Evolutionary conservation across 2,113 vertebrate species (phyloP).

Genomic region (Pterophyllum scalare): DNA sequence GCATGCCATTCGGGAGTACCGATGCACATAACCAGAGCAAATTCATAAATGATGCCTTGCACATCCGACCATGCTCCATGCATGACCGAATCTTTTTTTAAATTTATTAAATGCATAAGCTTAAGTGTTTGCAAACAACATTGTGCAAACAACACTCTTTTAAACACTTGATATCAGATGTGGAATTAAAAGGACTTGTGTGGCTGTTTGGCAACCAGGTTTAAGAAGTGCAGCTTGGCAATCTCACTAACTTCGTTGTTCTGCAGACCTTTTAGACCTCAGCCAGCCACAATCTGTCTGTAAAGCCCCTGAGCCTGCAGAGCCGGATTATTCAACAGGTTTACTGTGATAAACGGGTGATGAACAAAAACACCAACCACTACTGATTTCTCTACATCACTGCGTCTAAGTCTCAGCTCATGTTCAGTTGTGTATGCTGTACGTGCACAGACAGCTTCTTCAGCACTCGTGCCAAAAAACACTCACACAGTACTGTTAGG

Average conservation of each 20-base stretch:
- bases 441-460: background rate
- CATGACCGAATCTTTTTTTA: background rate
- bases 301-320: conserved; percentile 5
- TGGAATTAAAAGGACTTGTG: background rate
- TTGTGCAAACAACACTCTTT: background rate
- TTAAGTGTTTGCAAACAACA: background rate
- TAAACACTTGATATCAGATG: background rate
- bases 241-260: conserved; percentile 29
- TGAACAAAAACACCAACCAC: background rate
- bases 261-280: conserved; percentile 16
- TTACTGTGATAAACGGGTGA: background rate
- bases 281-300: background rate
- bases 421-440: background rate
- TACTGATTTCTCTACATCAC: background rate
- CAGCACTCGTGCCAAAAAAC: background rate
- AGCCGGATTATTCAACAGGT: conserved; percentile 29
- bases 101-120: background rate
- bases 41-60: conserved; percentile 40
- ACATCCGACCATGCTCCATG: background rate
- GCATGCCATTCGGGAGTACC: conserved; percentile 42
- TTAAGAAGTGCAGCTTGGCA: conserved; percentile 32
- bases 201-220: conserved; percentile 24
- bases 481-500: background rate
- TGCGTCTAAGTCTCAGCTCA: background rate
- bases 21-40: conserved; percentile 32